Percentiles rank a stretch among this genome's conserved stretches.
Conservation (phyloP, 1,140 invertebrate species). For the Steinernema feltiae region DNA sequence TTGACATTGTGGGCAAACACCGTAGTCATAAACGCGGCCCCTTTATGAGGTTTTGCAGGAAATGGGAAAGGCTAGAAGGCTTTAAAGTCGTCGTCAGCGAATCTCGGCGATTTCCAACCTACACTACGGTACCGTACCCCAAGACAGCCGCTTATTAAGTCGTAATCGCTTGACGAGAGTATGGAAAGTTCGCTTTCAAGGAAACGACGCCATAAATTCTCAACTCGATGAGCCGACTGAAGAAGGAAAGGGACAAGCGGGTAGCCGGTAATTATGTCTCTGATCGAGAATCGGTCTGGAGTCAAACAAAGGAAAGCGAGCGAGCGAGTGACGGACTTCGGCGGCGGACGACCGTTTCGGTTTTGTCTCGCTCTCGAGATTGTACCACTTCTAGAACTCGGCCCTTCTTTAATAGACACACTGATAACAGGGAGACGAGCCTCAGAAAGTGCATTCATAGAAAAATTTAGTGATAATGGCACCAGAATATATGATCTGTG, state of each 20-base stretch:
- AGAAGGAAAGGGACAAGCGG: not conserved
- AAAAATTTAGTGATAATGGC: constrained; percentile 13
- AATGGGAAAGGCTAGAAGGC: not conserved
- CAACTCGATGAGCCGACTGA: not conserved
- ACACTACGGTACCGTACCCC: constrained; percentile 1
- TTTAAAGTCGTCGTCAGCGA: not conserved
- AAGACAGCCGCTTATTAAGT: not conserved
- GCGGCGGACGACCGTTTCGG: not conserved
- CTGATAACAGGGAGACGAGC: constrained; percentile 10
- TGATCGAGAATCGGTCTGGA: not conserved
- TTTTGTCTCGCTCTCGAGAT: constrained; percentile 10
- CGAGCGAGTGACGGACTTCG: not conserved
- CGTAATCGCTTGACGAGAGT: not conserved
- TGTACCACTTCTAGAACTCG: constrained; percentile 15
- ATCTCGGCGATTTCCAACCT: not conserved
- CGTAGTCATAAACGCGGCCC: constrained; percentile 1
- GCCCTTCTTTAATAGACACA: constrained; percentile 13
- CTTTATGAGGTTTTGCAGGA: constrained; percentile 9
- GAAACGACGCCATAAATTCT: constrained; percentile 4
- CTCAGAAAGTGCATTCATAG: constrained; percentile 12
- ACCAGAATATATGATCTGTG: not conserved
- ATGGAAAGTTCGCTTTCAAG: not conserved
- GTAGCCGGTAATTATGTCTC: not conserved
- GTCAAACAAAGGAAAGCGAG: not conserved
- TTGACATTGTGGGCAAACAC: constrained; percentile 6